Conservation (phyloP, 2,797 vertebrate genomes). For the Passerculus sandwichensis region DNA sequence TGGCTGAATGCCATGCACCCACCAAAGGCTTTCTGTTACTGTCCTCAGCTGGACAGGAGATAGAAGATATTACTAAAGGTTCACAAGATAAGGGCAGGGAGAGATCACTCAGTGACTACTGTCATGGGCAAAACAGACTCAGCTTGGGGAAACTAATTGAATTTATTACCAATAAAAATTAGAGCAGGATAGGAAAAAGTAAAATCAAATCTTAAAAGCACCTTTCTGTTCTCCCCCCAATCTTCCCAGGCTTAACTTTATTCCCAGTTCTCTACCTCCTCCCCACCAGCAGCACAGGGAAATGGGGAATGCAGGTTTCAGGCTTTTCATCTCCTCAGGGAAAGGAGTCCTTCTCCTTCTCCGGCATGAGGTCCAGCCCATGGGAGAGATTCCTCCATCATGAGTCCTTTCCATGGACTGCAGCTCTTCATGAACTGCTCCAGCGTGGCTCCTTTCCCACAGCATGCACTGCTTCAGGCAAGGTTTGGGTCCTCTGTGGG, state of each 20-base stretch:
- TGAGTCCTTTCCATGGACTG: neutral
- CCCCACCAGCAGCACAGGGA: neutral
- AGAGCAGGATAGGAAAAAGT: neutral
- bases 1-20: neutral
- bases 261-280: neutral
- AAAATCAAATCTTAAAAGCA: neutral
- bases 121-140: neutral
- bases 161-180: neutral
- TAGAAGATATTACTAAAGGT: neutral
- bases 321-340: neutral
- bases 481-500: neutral
- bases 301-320: neutral
- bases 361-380: accelerated
- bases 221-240: neutral
- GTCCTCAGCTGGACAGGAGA: neutral
- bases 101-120: neutral
- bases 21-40: neutral
- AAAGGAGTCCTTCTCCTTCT: neutral
- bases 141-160: neutral
- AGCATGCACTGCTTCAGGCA: neutral
- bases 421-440: neutral
- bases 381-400: neutral
- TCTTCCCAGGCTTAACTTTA: neutral
- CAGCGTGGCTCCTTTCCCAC: neutral
- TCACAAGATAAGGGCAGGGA: neutral